These are phyloP conservation scores for Pterobdella sp. DNA, from an alignment of 2,888 invertebrate species.

Conservation along the genomic window DNA sequence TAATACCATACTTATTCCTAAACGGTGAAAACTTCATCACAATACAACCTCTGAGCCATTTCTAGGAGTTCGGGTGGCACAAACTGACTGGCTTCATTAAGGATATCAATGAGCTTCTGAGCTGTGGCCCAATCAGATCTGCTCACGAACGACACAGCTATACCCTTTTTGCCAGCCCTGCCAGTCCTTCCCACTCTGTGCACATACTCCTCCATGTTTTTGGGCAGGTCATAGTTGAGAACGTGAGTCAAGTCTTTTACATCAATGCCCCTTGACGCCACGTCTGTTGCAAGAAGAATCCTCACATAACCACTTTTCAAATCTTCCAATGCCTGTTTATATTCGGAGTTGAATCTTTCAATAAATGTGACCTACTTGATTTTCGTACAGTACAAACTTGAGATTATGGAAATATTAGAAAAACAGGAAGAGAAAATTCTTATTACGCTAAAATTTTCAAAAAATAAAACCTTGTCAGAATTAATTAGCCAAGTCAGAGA, in stretches of 20 bases:
- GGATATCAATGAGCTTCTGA: conserved; percentile 69
- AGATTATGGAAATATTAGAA: too few species aligned
- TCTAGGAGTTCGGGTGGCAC: conserved; percentile 66
- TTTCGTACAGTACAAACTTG: too few species aligned
- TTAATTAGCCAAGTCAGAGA: too few species aligned
- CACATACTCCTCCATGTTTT: conserved; percentile 88
- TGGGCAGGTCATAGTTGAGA: conserved; percentile 83
- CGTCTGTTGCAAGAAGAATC: conserved; percentile 86
- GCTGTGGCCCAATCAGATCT: conserved; percentile 72
- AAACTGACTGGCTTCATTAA: conserved; percentile 76
- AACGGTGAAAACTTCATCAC: too few species aligned
- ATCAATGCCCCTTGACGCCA: conserved; percentile 86
- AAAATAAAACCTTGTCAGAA: too few species aligned
- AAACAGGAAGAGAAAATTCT: too few species aligned
- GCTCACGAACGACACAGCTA: conserved; percentile 73
- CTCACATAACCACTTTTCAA: conserved; percentile 69
- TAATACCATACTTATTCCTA: too few species aligned
- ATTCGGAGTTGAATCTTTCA: too few species aligned
- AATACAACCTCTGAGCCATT: conserved; percentile 68
- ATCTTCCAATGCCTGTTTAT: conserved; percentile 71
- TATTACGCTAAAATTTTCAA: too few species aligned
- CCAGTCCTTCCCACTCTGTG: conserved; percentile 93
- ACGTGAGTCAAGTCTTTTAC: conserved; percentile 64
- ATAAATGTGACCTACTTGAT: too few species aligned
- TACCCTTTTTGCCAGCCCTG: conserved; percentile 76